Percentiles rank a stretch among this genome's conserved stretches.
Evolutionary conservation across 2,888 invertebrate species (phyloP).

Genomic region (Ormyrus thymus): DNA sequence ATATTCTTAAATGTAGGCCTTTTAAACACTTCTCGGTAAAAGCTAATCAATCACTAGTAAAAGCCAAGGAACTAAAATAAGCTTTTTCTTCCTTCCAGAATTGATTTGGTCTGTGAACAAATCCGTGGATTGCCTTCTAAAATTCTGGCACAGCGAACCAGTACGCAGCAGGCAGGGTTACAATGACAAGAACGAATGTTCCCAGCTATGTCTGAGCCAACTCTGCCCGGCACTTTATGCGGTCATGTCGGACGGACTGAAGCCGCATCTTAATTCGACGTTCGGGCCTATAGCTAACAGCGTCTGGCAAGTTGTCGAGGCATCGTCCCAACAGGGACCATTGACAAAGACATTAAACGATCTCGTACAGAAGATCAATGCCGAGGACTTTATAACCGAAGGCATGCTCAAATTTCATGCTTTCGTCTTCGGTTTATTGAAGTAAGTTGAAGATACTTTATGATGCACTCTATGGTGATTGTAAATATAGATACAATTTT

Average conservation of each 20-base stretch:
- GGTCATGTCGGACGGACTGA: slow-evolving; percentile 89
- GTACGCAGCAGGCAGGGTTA: slow-evolving; percentile 76
- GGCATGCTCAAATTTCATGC: slow-evolving; percentile 92
- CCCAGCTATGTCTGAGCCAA: slow-evolving; percentile 84
- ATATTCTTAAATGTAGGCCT: no score
- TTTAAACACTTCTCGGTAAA: no score
- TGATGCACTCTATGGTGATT: no score
- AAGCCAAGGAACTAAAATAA: not conserved
- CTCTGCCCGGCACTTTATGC: slow-evolving; percentile 91
- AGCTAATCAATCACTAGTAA: no score
- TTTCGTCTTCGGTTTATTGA: slow-evolving; percentile 89
- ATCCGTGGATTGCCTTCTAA: slow-evolving; percentile 85
- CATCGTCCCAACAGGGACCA: slow-evolving; percentile 90
- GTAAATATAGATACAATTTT: no score
- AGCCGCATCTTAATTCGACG: slow-evolving; percentile 86
- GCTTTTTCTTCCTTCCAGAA: slow-evolving; percentile 67
- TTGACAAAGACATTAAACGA: slow-evolving; percentile 90
- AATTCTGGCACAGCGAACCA: slow-evolving; percentile 80
- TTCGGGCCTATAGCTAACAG: slow-evolving; percentile 91
- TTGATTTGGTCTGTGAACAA: slow-evolving; percentile 84
- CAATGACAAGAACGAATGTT: slow-evolving; percentile 80
- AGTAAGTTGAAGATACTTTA: slow-evolving; percentile 78
- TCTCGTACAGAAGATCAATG: slow-evolving; percentile 87
- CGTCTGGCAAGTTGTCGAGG: slow-evolving; percentile 93
- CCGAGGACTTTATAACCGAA: slow-evolving; percentile 88